Conservation (phyloP, 2,888 invertebrate genomes). For the Xanthia icteritia region DNA sequence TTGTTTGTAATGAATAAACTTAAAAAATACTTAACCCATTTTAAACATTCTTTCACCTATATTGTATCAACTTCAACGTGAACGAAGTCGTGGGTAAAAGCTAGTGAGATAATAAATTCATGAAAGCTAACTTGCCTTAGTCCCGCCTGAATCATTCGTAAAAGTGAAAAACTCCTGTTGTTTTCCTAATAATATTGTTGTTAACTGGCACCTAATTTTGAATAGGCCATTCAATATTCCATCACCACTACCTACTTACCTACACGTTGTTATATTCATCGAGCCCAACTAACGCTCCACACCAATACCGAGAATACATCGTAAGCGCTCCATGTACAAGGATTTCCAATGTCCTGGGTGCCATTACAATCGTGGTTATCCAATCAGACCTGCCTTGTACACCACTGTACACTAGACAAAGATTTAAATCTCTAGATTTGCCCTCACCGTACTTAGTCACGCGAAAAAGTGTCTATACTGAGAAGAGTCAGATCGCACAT, state of each 20-base stretch:
- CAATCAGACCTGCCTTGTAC: constrained; percentile 59
- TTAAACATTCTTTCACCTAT: too few relatives aligned
- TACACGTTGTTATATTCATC: not conserved
- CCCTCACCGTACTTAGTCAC: not conserved
- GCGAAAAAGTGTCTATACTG: not conserved
- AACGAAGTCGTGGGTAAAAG: too few relatives aligned
- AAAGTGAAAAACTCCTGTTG: not conserved
- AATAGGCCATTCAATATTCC: not conserved
- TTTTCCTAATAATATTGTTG: not conserved
- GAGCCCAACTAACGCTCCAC: too few relatives aligned
- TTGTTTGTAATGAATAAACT: too few relatives aligned
- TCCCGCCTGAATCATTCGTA: not conserved
- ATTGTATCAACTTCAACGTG: too few relatives aligned
- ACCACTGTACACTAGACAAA: constrained; percentile 27
- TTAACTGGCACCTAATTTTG: not conserved
- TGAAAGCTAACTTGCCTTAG: too few relatives aligned
- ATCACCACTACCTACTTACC: not conserved
- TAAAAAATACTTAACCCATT: too few relatives aligned
- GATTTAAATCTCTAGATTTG: constrained; percentile 12
- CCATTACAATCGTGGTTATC: constrained; percentile 52
- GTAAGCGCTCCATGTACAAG: constrained; percentile 34
- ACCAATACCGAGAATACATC: constrained; percentile 3
- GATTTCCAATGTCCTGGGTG: constrained; percentile 30
- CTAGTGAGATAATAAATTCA: not conserved
- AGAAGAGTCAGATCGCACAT: not conserved